Conservation (phyloP, 2,888 invertebrate genomes). For the Tenthredo amoena region DNA sequence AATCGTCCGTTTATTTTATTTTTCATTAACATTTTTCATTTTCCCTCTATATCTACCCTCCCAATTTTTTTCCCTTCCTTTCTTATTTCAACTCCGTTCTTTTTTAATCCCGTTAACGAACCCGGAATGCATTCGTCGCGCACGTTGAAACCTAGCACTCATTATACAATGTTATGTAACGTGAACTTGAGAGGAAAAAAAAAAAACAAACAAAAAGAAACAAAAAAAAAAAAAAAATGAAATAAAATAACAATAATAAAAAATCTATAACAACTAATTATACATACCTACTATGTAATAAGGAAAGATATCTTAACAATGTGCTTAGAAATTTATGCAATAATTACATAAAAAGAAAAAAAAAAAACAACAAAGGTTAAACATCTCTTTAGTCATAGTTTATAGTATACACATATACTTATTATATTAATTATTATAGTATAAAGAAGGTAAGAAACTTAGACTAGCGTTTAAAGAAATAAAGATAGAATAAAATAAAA, state of each 20-base stretch:
- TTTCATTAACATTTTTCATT: neutral
- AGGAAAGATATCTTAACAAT: constrained; percentile 4
- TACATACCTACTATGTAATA: constrained; percentile 44
- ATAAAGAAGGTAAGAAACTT: constrained; percentile 7
- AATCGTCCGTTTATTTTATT: neutral
- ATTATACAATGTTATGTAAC: constrained; percentile 29
- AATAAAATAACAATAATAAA: neutral
- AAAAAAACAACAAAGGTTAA: constrained; percentile 17
- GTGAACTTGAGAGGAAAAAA: constrained; percentile 1
- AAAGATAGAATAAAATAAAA: constrained; percentile 17
- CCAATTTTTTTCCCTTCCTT: neutral
- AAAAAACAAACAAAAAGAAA: neutral
- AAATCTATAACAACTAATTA: constrained; percentile 27
- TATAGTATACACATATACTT: constrained; percentile 27
- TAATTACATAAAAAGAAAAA: constrained; percentile 19
- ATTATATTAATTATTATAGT: constrained; percentile 31
- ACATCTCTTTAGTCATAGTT: constrained; percentile 50
- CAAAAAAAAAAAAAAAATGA: neutral
- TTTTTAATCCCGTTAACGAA: neutral
- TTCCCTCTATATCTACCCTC: neutral
- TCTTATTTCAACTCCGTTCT: neutral
- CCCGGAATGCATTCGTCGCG: neutral
- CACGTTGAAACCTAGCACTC: neutral
- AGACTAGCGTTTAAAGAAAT: constrained; percentile 21
- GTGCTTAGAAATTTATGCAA: constrained; percentile 47